phyloP scores from a whole-genome alignment of 1,140 invertebrate genomes.

The Megalopta genalis region DNA sequence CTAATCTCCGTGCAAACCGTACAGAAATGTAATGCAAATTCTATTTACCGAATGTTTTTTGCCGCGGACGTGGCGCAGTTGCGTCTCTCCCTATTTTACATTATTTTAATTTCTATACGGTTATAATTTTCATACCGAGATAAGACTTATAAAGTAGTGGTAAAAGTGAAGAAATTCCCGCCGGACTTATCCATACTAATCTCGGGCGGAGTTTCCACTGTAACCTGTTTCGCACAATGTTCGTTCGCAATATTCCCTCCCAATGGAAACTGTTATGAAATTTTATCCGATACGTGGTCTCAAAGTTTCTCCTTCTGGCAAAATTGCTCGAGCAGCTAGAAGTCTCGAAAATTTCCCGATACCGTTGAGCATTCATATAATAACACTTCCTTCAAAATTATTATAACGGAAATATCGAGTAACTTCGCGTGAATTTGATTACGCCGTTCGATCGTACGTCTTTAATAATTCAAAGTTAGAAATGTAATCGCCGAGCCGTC shows the following conservation, averaged over 20 bases:
- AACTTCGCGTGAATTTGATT: not conserved
- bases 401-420: not conserved
- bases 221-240: slow-evolving; percentile 23
- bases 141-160: not conserved
- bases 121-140: slow-evolving; percentile 6
- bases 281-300: slow-evolving; percentile 34
- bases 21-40: not conserved
- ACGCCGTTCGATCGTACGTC: not conserved
- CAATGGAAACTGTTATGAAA: slow-evolving; percentile 40
- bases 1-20: not conserved
- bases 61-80: not conserved
- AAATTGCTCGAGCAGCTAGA: slow-evolving; percentile 12
- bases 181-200: slow-evolving; percentile 17
- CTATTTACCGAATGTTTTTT: not conserved
- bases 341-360: slow-evolving; percentile 15
- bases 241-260: slow-evolving; percentile 31
- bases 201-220: not conserved
- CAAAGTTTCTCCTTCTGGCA: slow-evolving; percentile 13
- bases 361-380: not conserved
- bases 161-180: slow-evolving; percentile 26
- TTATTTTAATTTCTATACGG: not conserved
- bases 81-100: not conserved
- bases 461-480: not conserved
- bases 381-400: not conserved
- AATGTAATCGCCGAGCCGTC: not conserved